These are phyloP conservation scores for Acanthosoma haemorrhoidale DNA, from an alignment of 2,888 invertebrate species.

Conservation along the genomic window DNA sequence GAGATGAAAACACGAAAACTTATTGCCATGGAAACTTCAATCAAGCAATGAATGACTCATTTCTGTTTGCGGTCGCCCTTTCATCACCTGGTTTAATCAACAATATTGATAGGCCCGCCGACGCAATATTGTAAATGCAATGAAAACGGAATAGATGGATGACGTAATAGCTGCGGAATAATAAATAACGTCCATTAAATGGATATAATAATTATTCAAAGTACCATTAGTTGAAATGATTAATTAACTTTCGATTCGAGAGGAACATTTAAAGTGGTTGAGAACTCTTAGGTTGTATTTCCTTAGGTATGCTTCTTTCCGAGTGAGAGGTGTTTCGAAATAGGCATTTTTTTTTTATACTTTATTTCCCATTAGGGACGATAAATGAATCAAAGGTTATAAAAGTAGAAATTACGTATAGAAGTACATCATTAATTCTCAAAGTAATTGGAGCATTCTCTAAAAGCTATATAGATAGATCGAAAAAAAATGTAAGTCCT, in stretches of 20 bases:
- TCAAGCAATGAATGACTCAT: background rate
- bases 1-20: too few species aligned
- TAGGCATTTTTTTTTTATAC: too few species aligned
- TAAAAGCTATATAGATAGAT: too few species aligned
- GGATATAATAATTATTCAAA: background rate
- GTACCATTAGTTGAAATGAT: conserved; percentile 1
- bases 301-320: too few species aligned
- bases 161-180: background rate
- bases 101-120: background rate
- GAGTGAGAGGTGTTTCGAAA: too few species aligned
- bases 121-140: background rate
- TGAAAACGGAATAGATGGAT: background rate
- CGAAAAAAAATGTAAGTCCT: too few species aligned
- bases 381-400: too few species aligned
- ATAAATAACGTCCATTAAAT: conserved; percentile 3
- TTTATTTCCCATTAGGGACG: too few species aligned
- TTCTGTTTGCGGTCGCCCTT: background rate
- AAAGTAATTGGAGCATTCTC: too few species aligned
- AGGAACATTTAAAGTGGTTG: background rate
- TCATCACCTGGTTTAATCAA: background rate
- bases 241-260: background rate
- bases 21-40: background rate
- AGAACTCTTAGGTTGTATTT: too few species aligned
- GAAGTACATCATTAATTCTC: too few species aligned
- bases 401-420: too few species aligned